Evolutionary conservation across 2,888 invertebrate species (phyloP), one percentile per base, ranked within the genome.

Genomic region (Papilio demoleus): DNA sequence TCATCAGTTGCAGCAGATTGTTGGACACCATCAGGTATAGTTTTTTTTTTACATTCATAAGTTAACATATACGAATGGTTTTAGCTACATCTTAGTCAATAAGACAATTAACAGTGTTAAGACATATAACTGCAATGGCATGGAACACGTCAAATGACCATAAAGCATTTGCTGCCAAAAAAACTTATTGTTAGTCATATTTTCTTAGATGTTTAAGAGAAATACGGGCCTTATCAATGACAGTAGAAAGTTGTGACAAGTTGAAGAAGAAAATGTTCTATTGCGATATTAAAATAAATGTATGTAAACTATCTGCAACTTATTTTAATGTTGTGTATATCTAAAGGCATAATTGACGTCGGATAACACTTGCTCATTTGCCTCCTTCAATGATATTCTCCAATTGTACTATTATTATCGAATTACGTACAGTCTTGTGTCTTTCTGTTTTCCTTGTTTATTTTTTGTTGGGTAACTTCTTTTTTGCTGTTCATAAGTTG

Each of bases 21-120:
- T 93, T 65, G 94, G 94, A 27, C 94, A 94, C 80, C 94, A 95
- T 80, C 94, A 95, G 89, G 95, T 94, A 74, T 31, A 12, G 24
- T 31, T 36, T 47, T 45, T n/a, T 22, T n/a, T 22, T 38, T 8
- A 17, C 17, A 2, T 14, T 14, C 17, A 4, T 56, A 22, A 24
- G 14, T 24, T 1, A 1, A 11, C 22, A 24, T 24, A 24, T 22
- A 45, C 1, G 3, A 22, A 19, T n/a, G 45, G 12, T 12, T 12
- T 22, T 50, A 50, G 4, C 12, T 50, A 8, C 42, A 19, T 17
- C 42, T 2, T 8, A 45, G 19, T 45, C 4, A 17, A 17, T 8
- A 45, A 19, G n/a, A n/a, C n/a, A n/a, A n/a, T n/a, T n/a, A n/a
- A n/a, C n/a, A n/a, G n/a, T n/a, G n/a, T n/a, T n/a, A n/a, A n/a